phyloP scores from a whole-genome alignment of 2,888 invertebrate species.

The Prenolepis imparis region DNA sequence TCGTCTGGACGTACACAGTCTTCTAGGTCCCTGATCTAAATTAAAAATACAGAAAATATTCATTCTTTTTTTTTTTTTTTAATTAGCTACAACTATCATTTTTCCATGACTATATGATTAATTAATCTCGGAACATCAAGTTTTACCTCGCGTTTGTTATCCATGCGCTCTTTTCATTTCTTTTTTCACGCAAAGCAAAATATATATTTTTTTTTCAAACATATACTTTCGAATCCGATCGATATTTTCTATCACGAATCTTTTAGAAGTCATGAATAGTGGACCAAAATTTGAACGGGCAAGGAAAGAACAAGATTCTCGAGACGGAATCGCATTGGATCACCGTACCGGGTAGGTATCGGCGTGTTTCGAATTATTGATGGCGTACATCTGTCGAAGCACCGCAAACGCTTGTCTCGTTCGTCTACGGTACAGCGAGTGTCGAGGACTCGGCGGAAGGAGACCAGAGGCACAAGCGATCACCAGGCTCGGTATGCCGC shows the following conservation, averaged over 20 bases:
- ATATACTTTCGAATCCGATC: background rate
- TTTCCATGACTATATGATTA: background rate
- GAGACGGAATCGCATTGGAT: background rate
- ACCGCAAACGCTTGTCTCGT: conserved; percentile 82
- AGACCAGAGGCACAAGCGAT: conserved; percentile 85
- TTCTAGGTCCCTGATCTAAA: conserved; percentile 51
- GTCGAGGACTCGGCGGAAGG: conserved; percentile 86
- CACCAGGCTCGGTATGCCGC: conserved; percentile 84
- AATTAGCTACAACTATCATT: background rate
- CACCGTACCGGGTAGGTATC: conserved; percentile 83
- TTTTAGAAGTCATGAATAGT: background rate
- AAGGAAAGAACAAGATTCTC: conserved; percentile 5
- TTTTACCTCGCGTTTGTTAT: background rate
- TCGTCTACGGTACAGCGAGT: conserved; percentile 83
- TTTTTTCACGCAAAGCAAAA: background rate
- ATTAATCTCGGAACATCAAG: background rate
- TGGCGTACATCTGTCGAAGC: conserved; percentile 86
- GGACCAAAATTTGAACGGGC: background rate
- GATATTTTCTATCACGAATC: background rate
- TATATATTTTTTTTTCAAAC: background rate
- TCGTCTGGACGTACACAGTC: conserved; percentile 59
- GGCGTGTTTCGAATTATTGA: conserved; percentile 86
- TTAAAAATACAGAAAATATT: background rate
- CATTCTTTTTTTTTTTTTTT: background rate
- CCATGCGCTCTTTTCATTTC: background rate